Evolutionary conservation across 2,113 vertebrate species (phyloP), one percentile per base, ranked within the genome.

Genomic region (Saguinus midas): DNA sequence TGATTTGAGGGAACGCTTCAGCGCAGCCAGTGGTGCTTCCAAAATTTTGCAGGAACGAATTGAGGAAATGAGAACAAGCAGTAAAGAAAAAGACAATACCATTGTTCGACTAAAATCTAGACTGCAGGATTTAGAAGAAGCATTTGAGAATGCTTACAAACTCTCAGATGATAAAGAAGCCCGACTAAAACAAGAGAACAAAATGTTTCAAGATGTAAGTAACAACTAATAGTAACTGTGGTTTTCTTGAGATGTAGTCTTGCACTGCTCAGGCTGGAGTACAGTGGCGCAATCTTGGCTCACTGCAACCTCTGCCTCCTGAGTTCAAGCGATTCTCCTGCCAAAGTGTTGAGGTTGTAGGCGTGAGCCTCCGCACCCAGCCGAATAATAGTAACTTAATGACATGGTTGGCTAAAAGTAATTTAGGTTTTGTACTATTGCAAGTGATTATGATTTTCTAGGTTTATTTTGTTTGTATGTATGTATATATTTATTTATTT

Each of bases 181-280:
- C 0, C 98, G 98, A 92, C 98, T 99, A 7, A 99, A 99, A 93
- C 98, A 99, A 52, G 99, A 99, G 97, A 99, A 99, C 98, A 99
- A 98, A 96, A 99, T 99, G 99, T 99, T 99, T 98, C 99, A 99
- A 96, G 99, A 99, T 18, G 99, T 99, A 98, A 99, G 99, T 97
- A 20, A 43, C 85, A 18, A 57, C n/a, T 0, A 11, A 35, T 2
- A 0, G 52, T 52, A 52, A 52, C 52, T 50, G 50, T 43, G 43
- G 4, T 14, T 16, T 50, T 52, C 17, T 52, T 52, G 52, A 17
- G 52, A 52, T 52, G 52, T 5, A 52, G 16, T 17, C 52, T 52
- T 0, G 5, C 52, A 52, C 52, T 52, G 52, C 16, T 52, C 16
- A 52, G 52, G 52, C 52, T 52, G 52, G 52, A 52, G 52, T 52